Evolutionary conservation across 1,140 invertebrate species (phyloP), one percentile per base, ranked within the genome.

Genomic region (Piezodorus guildinii): DNA sequence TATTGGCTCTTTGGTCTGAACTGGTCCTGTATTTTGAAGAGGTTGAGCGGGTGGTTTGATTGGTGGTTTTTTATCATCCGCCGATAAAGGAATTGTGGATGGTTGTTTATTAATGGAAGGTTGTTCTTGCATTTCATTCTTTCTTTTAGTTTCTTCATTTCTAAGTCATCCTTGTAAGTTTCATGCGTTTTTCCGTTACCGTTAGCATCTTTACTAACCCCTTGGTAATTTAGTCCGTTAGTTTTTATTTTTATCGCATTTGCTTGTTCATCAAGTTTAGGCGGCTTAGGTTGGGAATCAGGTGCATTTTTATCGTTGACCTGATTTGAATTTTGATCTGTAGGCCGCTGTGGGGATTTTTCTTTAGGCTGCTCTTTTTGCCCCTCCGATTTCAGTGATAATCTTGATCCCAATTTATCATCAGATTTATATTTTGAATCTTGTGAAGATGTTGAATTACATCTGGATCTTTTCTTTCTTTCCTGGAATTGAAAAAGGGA

Each of bases 251-350:
- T 19, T 56, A 23, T 23, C 15, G 23, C 3, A 56, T 14, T 25
- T n/a, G 15, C 23, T 56, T 56, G 17, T 10, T 21, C 15, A 23
- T 25, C 23, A 56, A 6, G 25, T 56, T 56, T 56, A 15, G 17
- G 4, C 1, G 19, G 2, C 15, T 56, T 23, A 10, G 21, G 12
- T 49, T 49, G n/a, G 9, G 52, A 56, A 56, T 60, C 25, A 10
- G 3, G 5, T 58, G 54, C 6, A 25, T 34, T 27, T 60, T 60
- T 60, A 6, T 60, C 62, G 34, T 60, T 61, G 23, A 66, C 45
- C 16, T 62, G 60, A 34, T 66, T 66, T 21, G 49, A 66, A 59
- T 66, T 66, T 43, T 66, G 65, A 30, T 66, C 65, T 1, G 65
- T 66, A 12, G 65, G 64, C 34, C 59, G 61, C 6, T 30, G 17